Evolutionary conservation across 2,797 vertebrate genomes (phyloP).

Genomic region (Sarcoramphus papa): DNA sequence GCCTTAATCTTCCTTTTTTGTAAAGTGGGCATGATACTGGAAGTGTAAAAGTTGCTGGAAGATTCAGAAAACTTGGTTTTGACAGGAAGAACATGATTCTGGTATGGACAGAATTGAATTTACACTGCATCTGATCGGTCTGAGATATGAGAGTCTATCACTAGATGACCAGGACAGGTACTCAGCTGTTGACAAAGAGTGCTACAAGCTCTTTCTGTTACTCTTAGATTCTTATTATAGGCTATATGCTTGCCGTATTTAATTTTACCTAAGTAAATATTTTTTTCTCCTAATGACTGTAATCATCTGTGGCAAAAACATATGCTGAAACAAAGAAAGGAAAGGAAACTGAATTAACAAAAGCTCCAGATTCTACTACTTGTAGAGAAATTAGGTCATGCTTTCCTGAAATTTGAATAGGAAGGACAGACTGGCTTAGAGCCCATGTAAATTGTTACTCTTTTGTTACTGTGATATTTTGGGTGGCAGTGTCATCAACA

Average conservation of each 20-base stretch:
- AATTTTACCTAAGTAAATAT: not conserved
- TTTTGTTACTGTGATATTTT: constrained; percentile 40
- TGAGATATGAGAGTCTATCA: not conserved
- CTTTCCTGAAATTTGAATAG: constrained; percentile 35
- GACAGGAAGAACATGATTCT: not conserved
- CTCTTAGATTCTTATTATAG: not conserved
- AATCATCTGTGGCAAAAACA: not conserved
- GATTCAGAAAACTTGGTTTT: not conserved
- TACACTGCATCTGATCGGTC: not conserved
- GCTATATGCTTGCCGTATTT: not conserved
- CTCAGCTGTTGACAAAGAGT: not conserved
- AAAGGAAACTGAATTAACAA: not conserved
- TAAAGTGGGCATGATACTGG: not conserved
- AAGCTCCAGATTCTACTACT: not conserved
- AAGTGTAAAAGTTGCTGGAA: not conserved
- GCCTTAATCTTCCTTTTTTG: not conserved
- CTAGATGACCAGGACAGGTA: not conserved
- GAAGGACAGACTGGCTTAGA: constrained; percentile 9
- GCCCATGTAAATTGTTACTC: constrained; percentile 29
- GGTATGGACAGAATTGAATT: not conserved
- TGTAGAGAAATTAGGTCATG: constrained; percentile 14
- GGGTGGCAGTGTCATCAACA: constrained; percentile 43
- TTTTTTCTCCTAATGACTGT: not conserved
- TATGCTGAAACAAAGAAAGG: not conserved
- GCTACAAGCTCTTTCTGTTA: not conserved